A percentile compares a stretch with the other conserved stretches of the same genome.
phyloP scores from a whole-genome alignment of 2,113 vertebrate species.

The Eptesicus fuscus region DNA sequence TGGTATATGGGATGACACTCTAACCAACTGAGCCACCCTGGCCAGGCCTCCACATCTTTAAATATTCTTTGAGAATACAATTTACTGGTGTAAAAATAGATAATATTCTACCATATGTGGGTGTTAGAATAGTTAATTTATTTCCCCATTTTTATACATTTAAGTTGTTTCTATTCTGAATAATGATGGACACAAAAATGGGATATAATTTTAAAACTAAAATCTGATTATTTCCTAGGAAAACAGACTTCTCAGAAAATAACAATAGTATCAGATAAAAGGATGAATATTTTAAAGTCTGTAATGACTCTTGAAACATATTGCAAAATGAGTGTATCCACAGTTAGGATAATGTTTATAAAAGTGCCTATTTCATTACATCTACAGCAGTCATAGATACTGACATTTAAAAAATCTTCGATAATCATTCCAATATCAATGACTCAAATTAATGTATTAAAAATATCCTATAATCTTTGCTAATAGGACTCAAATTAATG shows the following conservation, averaged over 20 bases:
- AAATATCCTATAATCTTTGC: background rate
- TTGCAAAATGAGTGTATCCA: background rate
- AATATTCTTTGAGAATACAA: background rate
- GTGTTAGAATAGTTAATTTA: background rate
- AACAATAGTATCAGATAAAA: background rate
- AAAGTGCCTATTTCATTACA: background rate
- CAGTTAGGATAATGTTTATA: background rate
- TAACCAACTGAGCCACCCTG: too few relatives aligned
- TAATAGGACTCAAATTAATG: background rate
- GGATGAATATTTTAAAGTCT: background rate
- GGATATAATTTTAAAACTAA: background rate
- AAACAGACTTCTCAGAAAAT: background rate
- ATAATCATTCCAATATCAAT: background rate
- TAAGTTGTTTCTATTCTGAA: background rate
- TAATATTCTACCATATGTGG: background rate
- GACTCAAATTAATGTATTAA: background rate
- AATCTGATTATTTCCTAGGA: background rate
- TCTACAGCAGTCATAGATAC: background rate
- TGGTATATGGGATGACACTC: too few relatives aligned
- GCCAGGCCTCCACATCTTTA: background rate
- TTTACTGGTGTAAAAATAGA: background rate
- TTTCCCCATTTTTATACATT: background rate
- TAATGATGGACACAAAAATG: background rate
- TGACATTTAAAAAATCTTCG: background rate
- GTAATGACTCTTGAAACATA: background rate